phyloP scores from a whole-genome alignment of 2,113 vertebrate species.

The Dicaeum eximium region DNA sequence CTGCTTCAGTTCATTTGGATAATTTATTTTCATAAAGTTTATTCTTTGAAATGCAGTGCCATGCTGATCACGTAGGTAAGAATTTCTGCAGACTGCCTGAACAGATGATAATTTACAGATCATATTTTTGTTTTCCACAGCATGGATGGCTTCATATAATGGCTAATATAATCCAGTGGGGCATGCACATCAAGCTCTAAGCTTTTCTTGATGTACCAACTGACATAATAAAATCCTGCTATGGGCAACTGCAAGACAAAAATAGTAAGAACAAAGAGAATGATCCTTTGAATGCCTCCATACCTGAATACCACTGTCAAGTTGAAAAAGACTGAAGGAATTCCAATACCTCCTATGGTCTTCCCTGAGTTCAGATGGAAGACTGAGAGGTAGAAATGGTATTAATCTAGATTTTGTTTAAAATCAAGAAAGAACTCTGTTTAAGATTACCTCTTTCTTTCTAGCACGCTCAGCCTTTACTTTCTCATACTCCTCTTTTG shows the following conservation, averaged over 20 bases:
- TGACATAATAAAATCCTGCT: neutral
- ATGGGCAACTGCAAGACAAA: neutral
- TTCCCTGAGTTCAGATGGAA: neutral
- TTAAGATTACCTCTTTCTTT: conserved; percentile 83
- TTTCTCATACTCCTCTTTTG: conserved; percentile 86
- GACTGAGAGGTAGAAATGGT: neutral
- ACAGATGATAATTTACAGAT: neutral
- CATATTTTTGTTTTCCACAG: neutral
- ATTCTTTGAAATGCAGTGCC: neutral
- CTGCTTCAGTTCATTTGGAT: neutral
- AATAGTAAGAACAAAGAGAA: neutral
- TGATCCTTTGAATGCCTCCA: neutral
- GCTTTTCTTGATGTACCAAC: neutral
- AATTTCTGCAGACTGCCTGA: neutral
- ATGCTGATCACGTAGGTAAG: neutral
- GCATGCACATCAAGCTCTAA: neutral
- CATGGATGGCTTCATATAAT: neutral
- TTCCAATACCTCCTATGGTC: neutral
- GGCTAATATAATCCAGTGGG: neutral
- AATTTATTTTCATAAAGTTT: neutral
- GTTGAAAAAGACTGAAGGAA: neutral
- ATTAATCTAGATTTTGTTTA: neutral
- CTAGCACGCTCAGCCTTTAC: conserved; percentile 73
- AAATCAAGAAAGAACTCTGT: neutral
- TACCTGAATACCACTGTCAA: neutral